Evolutionary conservation across 2,888 invertebrate genomes (phyloP), one percentile per base, ranked within the genome.

Genomic region (Ophion ellenae): DNA sequence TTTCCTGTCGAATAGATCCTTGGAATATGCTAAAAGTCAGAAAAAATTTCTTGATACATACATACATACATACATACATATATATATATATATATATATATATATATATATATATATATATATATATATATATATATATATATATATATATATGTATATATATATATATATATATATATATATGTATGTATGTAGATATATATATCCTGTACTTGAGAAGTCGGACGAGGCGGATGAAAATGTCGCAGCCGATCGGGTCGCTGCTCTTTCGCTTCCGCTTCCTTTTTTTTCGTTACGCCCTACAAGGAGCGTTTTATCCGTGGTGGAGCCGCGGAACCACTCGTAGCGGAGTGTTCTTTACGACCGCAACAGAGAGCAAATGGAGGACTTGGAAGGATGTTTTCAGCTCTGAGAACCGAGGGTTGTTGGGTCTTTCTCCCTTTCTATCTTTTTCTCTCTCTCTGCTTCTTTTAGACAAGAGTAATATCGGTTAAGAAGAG

Each of bases 321-420:
- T 9, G 17, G 7, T 5, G 24, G 64, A 70, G 74, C 45, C 64
- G 11, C 53, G 69, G 40, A 45, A 67, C 36, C 64, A 76, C 61
- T 82, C 79, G 75, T 69, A 67, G 45, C 71, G 14, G 85, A 67
- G 80, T 77, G 73, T 79, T 79, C 76, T 85, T 85, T 80, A 85
- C 73, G 85, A 66, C 9, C 17, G 53, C 9, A 64, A n/a, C 36
- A 7, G 40, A 53, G 32, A 20, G 10, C 7, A 71, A 64, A 66
- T 10, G 40, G 11, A 66, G 57, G 66, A 1, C 47, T 14, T 14
- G 47, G n/a, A 36, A 64, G 53, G 69, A 69, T 59, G 32, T 66
- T 76, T 20, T 53, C 53, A 20, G 28, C 32, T 40, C 64, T 24
- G 17, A 81, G 64, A 82, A 70, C 75, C 64, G 69, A 70, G 64